phyloP scores from a whole-genome alignment of 2,113 vertebrate genomes.

The Ciconia boyciana region DNA sequence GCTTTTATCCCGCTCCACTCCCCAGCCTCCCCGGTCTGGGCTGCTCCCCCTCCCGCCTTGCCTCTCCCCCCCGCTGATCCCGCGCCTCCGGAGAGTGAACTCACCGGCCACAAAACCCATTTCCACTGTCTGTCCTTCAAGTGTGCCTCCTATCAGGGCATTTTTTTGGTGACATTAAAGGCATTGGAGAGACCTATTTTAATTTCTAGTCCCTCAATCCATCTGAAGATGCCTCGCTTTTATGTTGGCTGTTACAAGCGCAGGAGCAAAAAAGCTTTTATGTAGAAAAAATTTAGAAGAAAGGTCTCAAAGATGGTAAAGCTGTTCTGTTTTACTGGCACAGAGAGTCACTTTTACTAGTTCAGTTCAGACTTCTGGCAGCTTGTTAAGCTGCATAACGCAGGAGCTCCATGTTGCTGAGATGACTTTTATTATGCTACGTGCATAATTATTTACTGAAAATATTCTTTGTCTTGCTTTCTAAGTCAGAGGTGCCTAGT shows the following conservation, averaged over 20 bases:
- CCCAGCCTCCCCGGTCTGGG: fast-evolving
- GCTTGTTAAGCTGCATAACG: neutral
- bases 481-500: neutral
- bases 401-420: neutral
- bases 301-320: conserved; percentile 5
- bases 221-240: neutral
- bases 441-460: neutral
- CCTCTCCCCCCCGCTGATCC: neutral
- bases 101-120: neutral
- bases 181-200: neutral
- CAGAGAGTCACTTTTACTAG: neutral
- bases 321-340: conserved; percentile 34
- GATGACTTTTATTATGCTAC: neutral
- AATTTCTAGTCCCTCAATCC: neutral
- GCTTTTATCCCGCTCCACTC: neutral
- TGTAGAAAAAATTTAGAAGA: neutral
- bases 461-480: neutral
- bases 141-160: neutral
- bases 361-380: neutral
- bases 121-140: neutral
- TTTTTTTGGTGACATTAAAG: neutral
- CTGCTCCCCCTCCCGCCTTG: neutral
- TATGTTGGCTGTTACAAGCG: neutral
- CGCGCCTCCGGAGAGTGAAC: fast-evolving
- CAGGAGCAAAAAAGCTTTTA: neutral